Conservation (phyloP, 2,797 vertebrate genomes). For the Lagodon rhomboides region DNA sequence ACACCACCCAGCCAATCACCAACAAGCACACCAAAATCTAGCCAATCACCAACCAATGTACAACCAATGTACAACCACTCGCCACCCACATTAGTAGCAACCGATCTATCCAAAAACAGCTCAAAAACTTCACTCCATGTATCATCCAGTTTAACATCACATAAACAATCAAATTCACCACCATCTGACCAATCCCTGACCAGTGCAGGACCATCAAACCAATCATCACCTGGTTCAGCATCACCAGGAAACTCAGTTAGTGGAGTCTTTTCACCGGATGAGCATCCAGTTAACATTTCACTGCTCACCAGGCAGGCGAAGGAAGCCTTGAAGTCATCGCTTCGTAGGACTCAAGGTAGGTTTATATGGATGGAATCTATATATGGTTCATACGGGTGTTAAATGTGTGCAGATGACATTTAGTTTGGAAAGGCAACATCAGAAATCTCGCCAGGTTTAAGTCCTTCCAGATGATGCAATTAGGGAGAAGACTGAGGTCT, state of each 20-base stretch:
- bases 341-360: slow-evolving; percentile 75
- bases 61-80: neutral
- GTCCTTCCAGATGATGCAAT: neutral
- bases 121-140: slow-evolving; percentile 8
- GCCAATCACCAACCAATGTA: neutral
- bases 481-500: neutral
- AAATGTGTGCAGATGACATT: neutral
- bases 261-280: slow-evolving; percentile 18
- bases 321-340: slow-evolving; percentile 72
- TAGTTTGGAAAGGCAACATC: neutral
- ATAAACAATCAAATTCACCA: slow-evolving; percentile 11
- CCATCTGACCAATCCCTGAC: slow-evolving; percentile 28
- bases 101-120: slow-evolving; percentile 3
- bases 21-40: neutral
- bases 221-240: slow-evolving; percentile 2
- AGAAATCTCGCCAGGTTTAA: slow-evolving; percentile 7
- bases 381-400: neutral
- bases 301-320: slow-evolving; percentile 65
- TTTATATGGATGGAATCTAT: neutral
- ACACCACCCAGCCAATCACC: neutral
- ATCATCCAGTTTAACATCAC: slow-evolving; percentile 17
- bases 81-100: slow-evolving; percentile 2
- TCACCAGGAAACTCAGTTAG: slow-evolving; percentile 5
- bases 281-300: slow-evolving; percentile 50
- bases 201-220: slow-evolving; percentile 23